Evolutionary conservation across 2,797 vertebrate genomes (phyloP).

Genomic region (Gymnothorax javanicus): DNA sequence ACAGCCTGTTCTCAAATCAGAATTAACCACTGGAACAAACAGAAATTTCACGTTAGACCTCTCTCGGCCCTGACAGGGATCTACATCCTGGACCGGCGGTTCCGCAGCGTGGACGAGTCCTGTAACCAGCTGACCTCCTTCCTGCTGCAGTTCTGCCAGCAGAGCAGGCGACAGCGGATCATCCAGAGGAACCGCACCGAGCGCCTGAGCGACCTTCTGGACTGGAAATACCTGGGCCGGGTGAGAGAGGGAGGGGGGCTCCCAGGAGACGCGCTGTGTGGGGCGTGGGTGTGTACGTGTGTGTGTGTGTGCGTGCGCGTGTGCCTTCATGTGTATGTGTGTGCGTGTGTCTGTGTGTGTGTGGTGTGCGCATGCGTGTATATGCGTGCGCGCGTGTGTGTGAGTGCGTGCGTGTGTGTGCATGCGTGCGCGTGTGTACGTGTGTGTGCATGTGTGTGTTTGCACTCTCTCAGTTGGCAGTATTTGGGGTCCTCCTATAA

Average conservation of each 20-base stretch:
- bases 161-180: slow-evolving; percentile 89
- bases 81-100: slow-evolving; percentile 90
- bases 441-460: too few relatives aligned
- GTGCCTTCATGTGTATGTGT: too few relatives aligned
- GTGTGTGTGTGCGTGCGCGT: too few relatives aligned
- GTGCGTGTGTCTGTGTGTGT: too few relatives aligned
- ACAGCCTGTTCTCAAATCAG: not conserved
- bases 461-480: too few relatives aligned
- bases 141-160: slow-evolving; percentile 93
- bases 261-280: not conserved
- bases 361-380: too few relatives aligned
- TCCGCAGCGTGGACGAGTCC: slow-evolving; percentile 84
- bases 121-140: slow-evolving; percentile 94
- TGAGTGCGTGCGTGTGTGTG: too few relatives aligned
- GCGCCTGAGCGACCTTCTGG: slow-evolving; percentile 91
- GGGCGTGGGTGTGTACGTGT: not conserved
- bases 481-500: too few relatives aligned
- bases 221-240: slow-evolving; percentile 92
- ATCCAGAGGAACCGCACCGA: slow-evolving; percentile 94
- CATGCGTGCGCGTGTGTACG: too few relatives aligned
- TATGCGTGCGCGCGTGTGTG: too few relatives aligned
- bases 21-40: not conserved
- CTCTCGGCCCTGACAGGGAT: slow-evolving; percentile 73
- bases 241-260: slow-evolving; percentile 61
- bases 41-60: not conserved